Conservation (phyloP, 2,888 invertebrate species). For the Drosophila tripunctata region DNA sequence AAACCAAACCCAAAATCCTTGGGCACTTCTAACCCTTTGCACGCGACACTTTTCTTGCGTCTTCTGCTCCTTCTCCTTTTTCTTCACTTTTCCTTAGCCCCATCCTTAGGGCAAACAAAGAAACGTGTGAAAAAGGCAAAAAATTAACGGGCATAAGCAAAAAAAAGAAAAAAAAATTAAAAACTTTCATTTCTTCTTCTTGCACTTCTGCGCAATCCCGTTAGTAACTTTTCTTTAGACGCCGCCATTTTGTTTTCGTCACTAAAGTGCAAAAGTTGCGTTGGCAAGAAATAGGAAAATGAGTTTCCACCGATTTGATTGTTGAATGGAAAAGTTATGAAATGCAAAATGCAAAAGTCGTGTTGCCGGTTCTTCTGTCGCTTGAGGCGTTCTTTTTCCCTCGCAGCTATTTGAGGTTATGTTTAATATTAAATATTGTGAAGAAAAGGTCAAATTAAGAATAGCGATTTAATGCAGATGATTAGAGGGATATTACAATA, state of each 20-base stretch:
- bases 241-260: slow-evolving; percentile 48
- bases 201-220: not conserved
- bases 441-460: slow-evolving; percentile 21
- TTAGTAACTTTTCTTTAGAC: slow-evolving; percentile 4
- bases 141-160: slow-evolving; percentile 59
- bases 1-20: slow-evolving; percentile 11
- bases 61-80: not conserved
- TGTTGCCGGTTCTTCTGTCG: slow-evolving; percentile 37
- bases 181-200: slow-evolving; percentile 19
- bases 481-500: no score
- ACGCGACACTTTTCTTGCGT: slow-evolving; percentile 33
- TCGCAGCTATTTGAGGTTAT: slow-evolving; percentile 23
- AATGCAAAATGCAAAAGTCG: slow-evolving; percentile 75
- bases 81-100: not conserved
- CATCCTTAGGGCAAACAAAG: slow-evolving; percentile 53
- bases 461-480: no score
- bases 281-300: slow-evolving; percentile 4
- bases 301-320: slow-evolving; percentile 47
- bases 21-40: slow-evolving; percentile 59
- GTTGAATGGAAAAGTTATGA: slow-evolving; percentile 61
- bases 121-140: slow-evolving; percentile 75
- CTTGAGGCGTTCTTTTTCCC: slow-evolving; percentile 31
- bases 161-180: no score
- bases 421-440: not conserved
- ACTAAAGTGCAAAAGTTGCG: slow-evolving; percentile 11